Conservation (phyloP, 2,797 vertebrate species). For the Spinibarbus caldwelli region DNA sequence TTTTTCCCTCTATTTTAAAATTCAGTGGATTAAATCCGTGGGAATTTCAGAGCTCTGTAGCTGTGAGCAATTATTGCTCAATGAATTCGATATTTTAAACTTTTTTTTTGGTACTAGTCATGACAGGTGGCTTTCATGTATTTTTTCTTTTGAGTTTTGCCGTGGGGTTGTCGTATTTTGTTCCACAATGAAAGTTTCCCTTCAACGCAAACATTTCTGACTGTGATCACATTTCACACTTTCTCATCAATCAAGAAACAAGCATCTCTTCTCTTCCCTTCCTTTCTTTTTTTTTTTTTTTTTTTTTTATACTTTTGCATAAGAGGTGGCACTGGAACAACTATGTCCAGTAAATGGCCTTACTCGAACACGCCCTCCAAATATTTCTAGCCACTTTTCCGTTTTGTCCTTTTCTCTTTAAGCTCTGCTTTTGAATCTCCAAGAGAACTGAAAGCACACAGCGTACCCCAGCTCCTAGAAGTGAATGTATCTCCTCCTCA, state of each 20-base stretch:
- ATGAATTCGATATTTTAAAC: constrained; percentile 36
- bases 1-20: not conserved
- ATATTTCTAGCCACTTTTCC: constrained; percentile 41
- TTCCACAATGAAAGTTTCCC: constrained; percentile 46
- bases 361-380: not conserved
- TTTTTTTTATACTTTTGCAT: constrained; percentile 1
- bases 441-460: constrained; percentile 41
- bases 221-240: constrained; percentile 50
- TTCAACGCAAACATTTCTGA: constrained; percentile 35
- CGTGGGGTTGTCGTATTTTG: constrained; percentile 43
- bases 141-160: constrained; percentile 37
- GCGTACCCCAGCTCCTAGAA: constrained; percentile 63
- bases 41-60: not conserved
- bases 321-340: constrained; percentile 23
- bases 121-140: constrained; percentile 41
- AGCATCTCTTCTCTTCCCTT: not conserved
- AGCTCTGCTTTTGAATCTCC: constrained; percentile 57
- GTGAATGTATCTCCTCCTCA: constrained; percentile 60
- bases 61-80: constrained; percentile 24
- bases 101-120: not conserved
- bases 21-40: not conserved
- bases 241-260: constrained; percentile 52
- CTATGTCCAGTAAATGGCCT: constrained; percentile 23
- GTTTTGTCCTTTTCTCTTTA: constrained; percentile 41
- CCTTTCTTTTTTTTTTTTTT: not conserved